Conservation (phyloP, 2,113 vertebrate genomes). For the Salvelinus fontinalis region DNA sequence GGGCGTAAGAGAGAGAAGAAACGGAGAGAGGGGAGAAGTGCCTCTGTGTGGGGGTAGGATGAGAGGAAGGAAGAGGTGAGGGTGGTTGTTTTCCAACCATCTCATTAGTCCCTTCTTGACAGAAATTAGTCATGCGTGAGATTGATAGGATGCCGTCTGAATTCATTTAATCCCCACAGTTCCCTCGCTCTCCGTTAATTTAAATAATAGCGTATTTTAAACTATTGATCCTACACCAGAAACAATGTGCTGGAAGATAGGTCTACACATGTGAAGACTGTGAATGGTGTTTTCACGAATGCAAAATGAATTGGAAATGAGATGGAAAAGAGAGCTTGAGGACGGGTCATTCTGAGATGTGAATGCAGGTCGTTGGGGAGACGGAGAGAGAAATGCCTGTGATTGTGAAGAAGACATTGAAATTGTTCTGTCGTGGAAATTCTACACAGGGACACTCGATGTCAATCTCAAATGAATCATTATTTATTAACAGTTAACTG, state of each 20-base stretch:
- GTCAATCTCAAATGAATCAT: too few relatives aligned
- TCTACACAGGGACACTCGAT: too few relatives aligned
- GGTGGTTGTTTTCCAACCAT: conserved; percentile 23
- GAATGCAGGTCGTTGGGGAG: conserved; percentile 4
- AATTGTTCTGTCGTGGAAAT: neutral
- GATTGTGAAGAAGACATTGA: conserved; percentile 9
- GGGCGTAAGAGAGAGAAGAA: neutral
- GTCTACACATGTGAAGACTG: conserved; percentile 9
- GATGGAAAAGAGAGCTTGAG: conserved; percentile 2
- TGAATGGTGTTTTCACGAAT: conserved; percentile 24
- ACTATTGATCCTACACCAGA: conserved; percentile 45
- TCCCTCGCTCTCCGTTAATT: conserved; percentile 28
- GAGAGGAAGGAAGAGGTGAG: neutral
- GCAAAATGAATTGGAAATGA: conserved; percentile 34
- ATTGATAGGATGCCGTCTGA: conserved; percentile 45
- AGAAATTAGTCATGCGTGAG: conserved; percentile 59
- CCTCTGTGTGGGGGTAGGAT: neutral
- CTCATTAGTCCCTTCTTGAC: conserved; percentile 44
- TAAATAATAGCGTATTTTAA: conserved; percentile 51
- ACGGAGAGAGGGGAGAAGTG: neutral
- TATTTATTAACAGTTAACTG: neutral
- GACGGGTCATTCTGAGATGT: neutral
- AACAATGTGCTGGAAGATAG: conserved; percentile 26
- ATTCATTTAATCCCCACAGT: conserved; percentile 38
- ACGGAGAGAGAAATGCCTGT: neutral